phyloP scores from a whole-genome alignment of 2,888 invertebrate genomes.

The Muscina levida region DNA sequence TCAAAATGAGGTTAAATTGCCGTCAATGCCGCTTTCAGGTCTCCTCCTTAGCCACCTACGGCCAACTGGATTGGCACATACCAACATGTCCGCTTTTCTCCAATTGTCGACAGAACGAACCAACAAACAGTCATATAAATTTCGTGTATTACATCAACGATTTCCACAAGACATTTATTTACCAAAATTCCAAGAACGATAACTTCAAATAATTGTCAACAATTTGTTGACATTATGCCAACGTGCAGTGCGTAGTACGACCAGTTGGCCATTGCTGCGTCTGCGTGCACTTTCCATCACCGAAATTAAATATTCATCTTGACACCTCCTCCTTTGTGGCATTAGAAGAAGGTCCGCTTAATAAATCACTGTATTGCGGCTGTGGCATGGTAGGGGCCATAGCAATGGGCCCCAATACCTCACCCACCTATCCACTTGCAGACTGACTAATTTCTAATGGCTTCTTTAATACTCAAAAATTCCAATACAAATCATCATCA shows the following conservation, averaged over 20 bases:
- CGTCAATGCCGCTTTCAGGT: slow-evolving; percentile 54
- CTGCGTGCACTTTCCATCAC: slow-evolving; percentile 31
- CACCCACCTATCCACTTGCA: slow-evolving; percentile 32
- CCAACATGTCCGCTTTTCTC: slow-evolving; percentile 44
- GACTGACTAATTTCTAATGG: slow-evolving; percentile 55
- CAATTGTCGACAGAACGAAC: too few relatives aligned
- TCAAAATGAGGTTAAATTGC: slow-evolving; percentile 61
- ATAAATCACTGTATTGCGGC: slow-evolving; percentile 60
- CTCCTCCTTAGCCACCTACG: slow-evolving; percentile 43
- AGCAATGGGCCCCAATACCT: slow-evolving; percentile 44
- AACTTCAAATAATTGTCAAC: slow-evolving; percentile 41
- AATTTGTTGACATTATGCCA: slow-evolving; percentile 31
- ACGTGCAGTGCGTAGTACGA: not conserved
- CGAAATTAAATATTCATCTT: slow-evolving; percentile 36
- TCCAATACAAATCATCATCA: slow-evolving; percentile 4
- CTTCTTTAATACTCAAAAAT: slow-evolving; percentile 33
- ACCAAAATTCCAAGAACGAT: slow-evolving; percentile 39
- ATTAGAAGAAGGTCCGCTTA: slow-evolving; percentile 57
- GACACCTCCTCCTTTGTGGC: slow-evolving; percentile 25
- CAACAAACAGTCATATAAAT: slow-evolving; percentile 13
- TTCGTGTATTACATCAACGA: slow-evolving; percentile 34
- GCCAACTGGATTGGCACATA: slow-evolving; percentile 37
- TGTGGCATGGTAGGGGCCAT: slow-evolving; percentile 14
- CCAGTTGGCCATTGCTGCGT: too few relatives aligned
- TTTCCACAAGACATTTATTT: slow-evolving; percentile 24